Base-by-base conservation (phyloP, 2,113 vertebrate species). In the Mustelus asterias region DNA sequence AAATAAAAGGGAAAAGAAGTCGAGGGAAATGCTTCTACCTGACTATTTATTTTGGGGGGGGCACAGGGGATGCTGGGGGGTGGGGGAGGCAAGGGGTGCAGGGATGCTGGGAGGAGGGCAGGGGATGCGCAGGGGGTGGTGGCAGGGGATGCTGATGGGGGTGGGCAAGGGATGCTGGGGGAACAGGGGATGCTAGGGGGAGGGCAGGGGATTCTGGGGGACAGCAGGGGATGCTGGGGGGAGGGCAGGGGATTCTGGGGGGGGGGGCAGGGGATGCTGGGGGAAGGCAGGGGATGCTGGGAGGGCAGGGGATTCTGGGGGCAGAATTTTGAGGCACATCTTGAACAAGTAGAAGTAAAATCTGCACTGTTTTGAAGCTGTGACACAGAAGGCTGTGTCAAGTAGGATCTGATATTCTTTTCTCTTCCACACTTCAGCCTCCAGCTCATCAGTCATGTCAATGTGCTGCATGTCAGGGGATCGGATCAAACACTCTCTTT, bases 361-460 rank as follows among this genome's bases (percentile, higher is more conserved):
- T 93, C n/a, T n/a, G 33, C 60, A 93, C 63, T 93, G 60, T 93
- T 93, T 63, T 93, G 60, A 93, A 93, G 60, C 37, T 65, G n/a
- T 37, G 33, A 9, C 89, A 20, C 16, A 13, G 18, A 29, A 65
- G 37, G 8, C n/a, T 65, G 58, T 29, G 89, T 93, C 33, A 37
- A 37, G 41, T 58, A 67, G 33, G 89, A 93, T 37, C 89, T 37
- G 5, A 92, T 37, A 9, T 33, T 92, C 16, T 60, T n/a, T 65
- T 93, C 60, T 65, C 89, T 65, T 93, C 89, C n/a, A 20, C 18
- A 93, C 60, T 63, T 93, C 89, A 93, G 89, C 60, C 89, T 93
- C n/a, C 60, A 65, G 89, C 89, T 93, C 89, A 2, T 93, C 89
- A 93, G 60, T 93, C 89, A 93, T 93, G 89, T 93, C 89, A 65